Evolutionary conservation across 1,140 invertebrate species (phyloP), one percentile per base, ranked within the genome.

Genomic region (Papilio dardanus): DNA sequence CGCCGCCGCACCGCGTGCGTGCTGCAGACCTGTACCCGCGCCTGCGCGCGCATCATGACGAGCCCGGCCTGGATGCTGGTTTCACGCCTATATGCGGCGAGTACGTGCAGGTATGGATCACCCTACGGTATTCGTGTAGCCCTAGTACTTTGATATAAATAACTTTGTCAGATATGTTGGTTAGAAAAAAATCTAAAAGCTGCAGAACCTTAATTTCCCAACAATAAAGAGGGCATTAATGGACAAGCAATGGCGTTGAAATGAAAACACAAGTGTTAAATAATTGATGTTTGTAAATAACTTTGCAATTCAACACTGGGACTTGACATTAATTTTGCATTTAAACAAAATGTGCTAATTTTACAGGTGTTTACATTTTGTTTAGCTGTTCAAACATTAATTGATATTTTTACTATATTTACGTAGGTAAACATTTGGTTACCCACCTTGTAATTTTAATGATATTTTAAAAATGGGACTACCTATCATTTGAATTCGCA

Each of bases 71-170:
- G n/a, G 88, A 90, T 12, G 81, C 89, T 7, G 91, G 88, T 37
- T 93, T 93, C 86, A 79, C 86, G 65, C 90, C 92, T 7, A 93
- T 94, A 74, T 93, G 92, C 79, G 93, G 89, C 12, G 93, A 94
- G 80, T 93, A 93, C 42, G 86, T 93, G 24, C 91, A 94, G 89
- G 93, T 94, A 35, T 4, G 67, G 12, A 46, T 12, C 3, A 33
- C 31, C 19, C 21, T 69, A 62, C 2, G 7, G 0, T 8, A 14
- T 24, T 40, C 14, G 28, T 69, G 67, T 24, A 35, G 8, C 7
- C n/a, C 33, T 67, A n/a, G 65, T 67, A 7, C 16, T 62, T 24
- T 12, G 8, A 37, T n/a, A n/a, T n/a, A n/a, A n/a, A n/a, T n/a
- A n/a, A n/a, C n/a, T n/a, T n/a, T n/a, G n/a, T n/a, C n/a, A n/a